Evolutionary conservation across 2,113 vertebrate species (phyloP).

Genomic region (Platysternon megacephalum): DNA sequence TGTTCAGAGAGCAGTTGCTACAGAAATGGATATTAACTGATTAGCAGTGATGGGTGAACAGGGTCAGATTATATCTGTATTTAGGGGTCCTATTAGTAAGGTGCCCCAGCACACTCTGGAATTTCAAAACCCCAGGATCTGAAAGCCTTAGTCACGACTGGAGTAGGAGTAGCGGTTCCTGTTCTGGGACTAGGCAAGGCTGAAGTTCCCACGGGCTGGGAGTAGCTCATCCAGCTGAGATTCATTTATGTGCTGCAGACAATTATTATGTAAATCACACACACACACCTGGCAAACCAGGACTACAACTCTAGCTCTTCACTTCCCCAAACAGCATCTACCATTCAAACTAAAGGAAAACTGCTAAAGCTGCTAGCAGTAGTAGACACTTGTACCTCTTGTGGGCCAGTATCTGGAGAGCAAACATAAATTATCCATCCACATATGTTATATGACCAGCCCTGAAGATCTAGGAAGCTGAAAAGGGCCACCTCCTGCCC

Average conservation of each 20-base stretch:
- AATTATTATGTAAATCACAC: background rate
- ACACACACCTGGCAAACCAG: background rate
- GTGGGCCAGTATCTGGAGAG: background rate
- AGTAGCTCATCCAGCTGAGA: background rate
- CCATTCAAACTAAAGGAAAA: background rate
- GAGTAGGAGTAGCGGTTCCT: background rate
- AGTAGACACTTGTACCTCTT: background rate
- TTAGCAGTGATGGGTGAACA: background rate
- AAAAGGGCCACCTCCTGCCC: background rate
- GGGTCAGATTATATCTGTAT: background rate
- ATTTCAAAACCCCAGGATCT: background rate
- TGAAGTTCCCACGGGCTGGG: background rate
- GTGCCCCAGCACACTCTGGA: background rate
- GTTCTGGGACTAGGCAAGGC: background rate
- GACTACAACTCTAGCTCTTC: background rate
- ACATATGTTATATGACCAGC: background rate
- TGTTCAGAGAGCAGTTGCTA: background rate
- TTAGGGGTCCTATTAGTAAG: background rate
- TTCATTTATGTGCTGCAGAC: background rate
- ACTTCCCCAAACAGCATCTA: background rate
- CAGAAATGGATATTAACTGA: background rate
- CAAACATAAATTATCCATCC: accelerated
- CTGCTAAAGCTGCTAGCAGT: background rate
- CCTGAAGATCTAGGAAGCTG: background rate
- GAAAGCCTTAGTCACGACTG: background rate